phyloP scores from a whole-genome alignment of 2,888 invertebrate species.

The Melieria crassipennis region DNA sequence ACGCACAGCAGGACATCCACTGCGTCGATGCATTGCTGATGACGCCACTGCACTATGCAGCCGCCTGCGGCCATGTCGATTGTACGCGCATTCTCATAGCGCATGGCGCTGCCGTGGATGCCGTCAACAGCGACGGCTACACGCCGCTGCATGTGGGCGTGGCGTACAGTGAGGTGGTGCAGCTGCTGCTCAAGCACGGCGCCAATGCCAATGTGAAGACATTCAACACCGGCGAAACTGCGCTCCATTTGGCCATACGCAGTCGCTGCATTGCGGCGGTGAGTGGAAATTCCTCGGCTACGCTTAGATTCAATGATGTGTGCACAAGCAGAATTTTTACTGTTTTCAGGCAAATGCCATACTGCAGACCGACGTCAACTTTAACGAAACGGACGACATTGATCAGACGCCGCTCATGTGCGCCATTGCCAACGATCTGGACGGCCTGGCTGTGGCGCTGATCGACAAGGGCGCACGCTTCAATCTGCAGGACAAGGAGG shows the following conservation, averaged over 20 bases:
- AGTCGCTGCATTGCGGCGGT: slow-evolving; percentile 69
- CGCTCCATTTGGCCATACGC: slow-evolving; percentile 73
- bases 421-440: slow-evolving; percentile 55
- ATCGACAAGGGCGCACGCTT: slow-evolving; percentile 72
- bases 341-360: slow-evolving; percentile 68
- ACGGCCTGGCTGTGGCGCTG: slow-evolving; percentile 68
- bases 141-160: slow-evolving; percentile 77
- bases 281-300: slow-evolving; percentile 40
- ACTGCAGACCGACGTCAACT: slow-evolving; percentile 60
- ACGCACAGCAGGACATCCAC: slow-evolving; percentile 57
- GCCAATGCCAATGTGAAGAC: slow-evolving; percentile 72
- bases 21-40: slow-evolving; percentile 61
- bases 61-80: slow-evolving; percentile 73
- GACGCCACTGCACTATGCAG: slow-evolving; percentile 80
- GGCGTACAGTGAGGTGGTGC: slow-evolving; percentile 70
- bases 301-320: neutral
- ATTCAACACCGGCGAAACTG: slow-evolving; percentile 70
- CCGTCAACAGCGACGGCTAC: slow-evolving; percentile 73
- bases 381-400: slow-evolving; percentile 71
- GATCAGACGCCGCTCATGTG: slow-evolving; percentile 70
- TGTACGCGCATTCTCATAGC: slow-evolving; percentile 72
- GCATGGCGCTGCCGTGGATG: slow-evolving; percentile 72
- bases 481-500: slow-evolving; percentile 75
- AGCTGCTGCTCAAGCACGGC: slow-evolving; percentile 69
- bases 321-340: neutral